Percentiles rank a stretch among this genome's conserved stretches.
phyloP scores from a whole-genome alignment of 1,140 invertebrate species.

The Drosophila chauvacae region DNA sequence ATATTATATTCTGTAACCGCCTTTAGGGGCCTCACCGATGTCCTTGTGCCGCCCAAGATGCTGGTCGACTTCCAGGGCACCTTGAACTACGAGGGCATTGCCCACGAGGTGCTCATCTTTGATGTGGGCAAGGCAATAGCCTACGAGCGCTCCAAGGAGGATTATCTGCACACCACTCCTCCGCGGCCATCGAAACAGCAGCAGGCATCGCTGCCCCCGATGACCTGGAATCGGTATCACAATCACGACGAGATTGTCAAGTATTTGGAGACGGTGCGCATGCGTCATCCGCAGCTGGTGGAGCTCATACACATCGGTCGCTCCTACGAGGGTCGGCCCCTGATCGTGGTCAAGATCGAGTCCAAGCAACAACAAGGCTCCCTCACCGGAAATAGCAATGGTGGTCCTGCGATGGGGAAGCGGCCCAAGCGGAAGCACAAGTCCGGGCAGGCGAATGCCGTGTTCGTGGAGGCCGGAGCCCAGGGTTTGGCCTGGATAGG shows the following conservation, averaged over 20 bases:
- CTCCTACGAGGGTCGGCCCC: conserved; percentile 89
- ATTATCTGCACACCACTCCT: conserved; percentile 59
- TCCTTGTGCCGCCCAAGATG: conserved; percentile 89
- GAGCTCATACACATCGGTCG: conserved; percentile 89
- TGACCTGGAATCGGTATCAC: conserved; percentile 89
- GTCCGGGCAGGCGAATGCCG: conserved; percentile 85
- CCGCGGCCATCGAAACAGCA: conserved; percentile 59
- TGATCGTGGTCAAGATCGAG: conserved; percentile 85
- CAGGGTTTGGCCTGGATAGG: conserved; percentile 95
- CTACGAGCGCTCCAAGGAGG: conserved; percentile 85
- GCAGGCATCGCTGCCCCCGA: conserved; percentile 4
- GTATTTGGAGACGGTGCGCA: conserved; percentile 89
- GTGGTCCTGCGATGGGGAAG: conserved; percentile 31
- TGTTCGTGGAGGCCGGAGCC: conserved; percentile 89
- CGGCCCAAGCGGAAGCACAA: conserved; percentile 77
- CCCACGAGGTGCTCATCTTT: conserved; percentile 89
- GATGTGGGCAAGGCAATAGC: conserved; percentile 90
- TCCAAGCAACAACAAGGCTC: conserved; percentile 48
- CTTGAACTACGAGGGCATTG: conserved; percentile 87
- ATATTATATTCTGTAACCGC: too few species aligned
- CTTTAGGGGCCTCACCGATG: conserved; percentile 88
- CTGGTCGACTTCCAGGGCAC: conserved; percentile 87
- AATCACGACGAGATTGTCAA: conserved; percentile 88
- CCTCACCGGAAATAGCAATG: conserved; percentile 30
- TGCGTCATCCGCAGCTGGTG: conserved; percentile 87